These are phyloP conservation scores for Lypha dubia DNA, from an alignment of 2,888 invertebrate genomes.

Conservation along the genomic window DNA sequence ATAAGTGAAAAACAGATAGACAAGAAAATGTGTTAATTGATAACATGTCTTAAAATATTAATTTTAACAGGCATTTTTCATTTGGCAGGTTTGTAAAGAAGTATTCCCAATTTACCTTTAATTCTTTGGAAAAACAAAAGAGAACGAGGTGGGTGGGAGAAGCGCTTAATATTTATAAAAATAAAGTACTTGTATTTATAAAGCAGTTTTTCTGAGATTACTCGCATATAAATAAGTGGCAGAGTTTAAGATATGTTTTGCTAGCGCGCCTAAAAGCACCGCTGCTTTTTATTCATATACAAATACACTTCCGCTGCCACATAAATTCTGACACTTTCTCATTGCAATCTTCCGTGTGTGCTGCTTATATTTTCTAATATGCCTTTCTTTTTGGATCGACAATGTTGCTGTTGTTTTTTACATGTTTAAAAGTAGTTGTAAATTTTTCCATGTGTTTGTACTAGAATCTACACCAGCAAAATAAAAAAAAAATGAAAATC, in stretches of 20 bases:
- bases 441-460: conserved; percentile 19
- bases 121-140: no score
- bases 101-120: neutral
- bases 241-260: neutral
- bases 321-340: conserved; percentile 54
- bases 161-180: conserved; percentile 7
- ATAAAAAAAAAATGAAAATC: conserved; percentile 23
- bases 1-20: neutral
- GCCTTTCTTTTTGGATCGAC: conserved; percentile 37
- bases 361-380: conserved; percentile 21
- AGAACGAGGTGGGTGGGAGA: no score
- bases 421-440: conserved; percentile 19
- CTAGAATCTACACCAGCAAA: neutral
- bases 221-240: neutral
- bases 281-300: conserved; percentile 40
- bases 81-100: neutral
- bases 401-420: conserved; percentile 1
- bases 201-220: neutral
- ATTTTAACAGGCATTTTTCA: conserved; percentile 51
- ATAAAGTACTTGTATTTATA: no score
- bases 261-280: conserved; percentile 39
- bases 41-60: conserved; percentile 55
- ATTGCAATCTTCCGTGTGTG: conserved; percentile 18
- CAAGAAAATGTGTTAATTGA: conserved; percentile 58
- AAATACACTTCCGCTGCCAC: conserved; percentile 61